Evolutionary conservation across 2,113 vertebrate genomes (phyloP), one percentile per base, ranked within the genome.

Genomic region (Romanogobio albipinnatus): DNA sequence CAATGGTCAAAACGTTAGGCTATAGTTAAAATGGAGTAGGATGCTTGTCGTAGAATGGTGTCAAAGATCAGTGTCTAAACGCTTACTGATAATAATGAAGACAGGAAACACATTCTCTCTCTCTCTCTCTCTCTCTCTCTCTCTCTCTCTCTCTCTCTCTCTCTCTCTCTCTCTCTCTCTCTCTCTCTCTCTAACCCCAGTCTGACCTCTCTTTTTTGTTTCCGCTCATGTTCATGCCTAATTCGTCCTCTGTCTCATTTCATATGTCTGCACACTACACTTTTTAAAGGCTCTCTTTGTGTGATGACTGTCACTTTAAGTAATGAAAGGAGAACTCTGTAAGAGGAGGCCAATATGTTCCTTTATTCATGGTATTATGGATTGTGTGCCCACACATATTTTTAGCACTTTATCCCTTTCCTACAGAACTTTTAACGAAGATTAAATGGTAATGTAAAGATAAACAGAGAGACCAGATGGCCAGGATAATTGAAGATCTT

Each of bases 1-100:
- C 15, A 19, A 4, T 22, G 66, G 22, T n/a, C 70, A 14, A 47
- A 73, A 24, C 5, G 4, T 73, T 11, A 6, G 36, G 36, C 36
- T 39, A 14, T 47, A 24, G 4, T 29, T 22, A 75, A 62, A 56
- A 47, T 14, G 53, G 6, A 45, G 29, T 11, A 45, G 14, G 51
- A 71, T 47, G 15, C 68, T 59, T 49, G 19, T 11, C 22, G 29
- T n/a, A 66, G 47, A 39, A 51, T 75, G 29, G 70, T 58, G 45
- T 86, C 71, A 82, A 47, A 76, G 51, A 75, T 58, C 62, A 68
- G 15, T 7, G 22, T 58, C 58, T 79, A 47, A 64, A 90, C 75
- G 81, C 81, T 88, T 87, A 82, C n/a, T 62, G 66, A 7, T 51
- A 59, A 88, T 87, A 88, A 89, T 82, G 86, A 76, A 82, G 22